Evolutionary conservation across 1,140 invertebrate species (phyloP).

Genomic region (Nylanderia fulva): DNA sequence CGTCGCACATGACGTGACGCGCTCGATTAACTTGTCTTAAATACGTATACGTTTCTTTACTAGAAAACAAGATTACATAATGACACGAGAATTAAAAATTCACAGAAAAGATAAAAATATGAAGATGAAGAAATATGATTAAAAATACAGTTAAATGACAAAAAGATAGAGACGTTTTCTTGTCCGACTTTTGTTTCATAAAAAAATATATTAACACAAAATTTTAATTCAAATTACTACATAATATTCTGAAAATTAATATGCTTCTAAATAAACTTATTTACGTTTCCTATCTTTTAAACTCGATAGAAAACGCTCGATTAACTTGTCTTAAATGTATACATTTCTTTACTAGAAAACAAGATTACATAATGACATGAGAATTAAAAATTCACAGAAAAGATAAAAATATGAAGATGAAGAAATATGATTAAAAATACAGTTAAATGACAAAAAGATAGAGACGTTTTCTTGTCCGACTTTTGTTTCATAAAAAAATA

Average conservation of each 20-base stretch:
- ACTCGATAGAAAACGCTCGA: too few species aligned
- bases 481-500: neutral
- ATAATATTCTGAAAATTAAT: too few species aligned
- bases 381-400: neutral
- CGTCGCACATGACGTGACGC: neutral
- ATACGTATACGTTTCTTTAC: constrained; percentile 36
- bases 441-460: neutral
- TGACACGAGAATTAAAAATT: neutral
- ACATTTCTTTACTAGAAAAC: constrained; percentile 35
- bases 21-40: neutral
- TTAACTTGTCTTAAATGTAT: constrained; percentile 16
- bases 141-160: neutral
- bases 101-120: constrained; percentile 1
- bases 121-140: neutral
- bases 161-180: neutral
- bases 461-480: neutral
- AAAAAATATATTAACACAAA: too few species aligned
- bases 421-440: neutral
- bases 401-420: neutral
- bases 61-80: constrained; percentile 1
- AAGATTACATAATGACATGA: neutral
- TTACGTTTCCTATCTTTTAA: too few species aligned
- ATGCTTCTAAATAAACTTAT: too few species aligned
- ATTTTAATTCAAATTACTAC: too few species aligned
- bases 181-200: neutral